phyloP scores from a whole-genome alignment of 2,113 vertebrate species.

The Brachyhypopomus occidentalis region DNA sequence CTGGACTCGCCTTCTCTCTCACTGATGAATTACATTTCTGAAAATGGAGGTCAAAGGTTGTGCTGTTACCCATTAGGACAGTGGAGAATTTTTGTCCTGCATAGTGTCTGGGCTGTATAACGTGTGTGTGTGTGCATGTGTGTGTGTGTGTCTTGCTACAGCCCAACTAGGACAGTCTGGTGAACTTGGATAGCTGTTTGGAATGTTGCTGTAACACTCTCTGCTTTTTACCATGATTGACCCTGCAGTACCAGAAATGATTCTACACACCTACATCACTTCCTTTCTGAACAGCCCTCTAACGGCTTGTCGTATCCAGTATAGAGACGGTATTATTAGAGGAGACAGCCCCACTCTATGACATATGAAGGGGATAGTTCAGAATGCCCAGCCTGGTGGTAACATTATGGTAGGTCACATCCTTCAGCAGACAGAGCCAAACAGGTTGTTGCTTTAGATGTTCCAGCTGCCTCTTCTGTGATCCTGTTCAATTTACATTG shows the following conservation, averaged over 20 bases:
- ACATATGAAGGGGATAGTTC: too few species aligned
- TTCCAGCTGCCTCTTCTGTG: too few species aligned
- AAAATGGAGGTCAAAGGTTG: conserved; percentile 30
- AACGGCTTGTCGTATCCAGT: too few species aligned
- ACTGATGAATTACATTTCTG: conserved; percentile 4
- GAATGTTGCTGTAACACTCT: background rate
- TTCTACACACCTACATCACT: background rate
- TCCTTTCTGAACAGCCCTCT: background rate
- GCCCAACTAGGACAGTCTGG: conserved; percentile 46
- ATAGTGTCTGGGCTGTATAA: conserved; percentile 17
- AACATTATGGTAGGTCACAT: too few species aligned
- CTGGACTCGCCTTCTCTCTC: background rate
- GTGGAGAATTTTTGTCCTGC: conserved; percentile 40
- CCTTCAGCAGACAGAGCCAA: too few species aligned
- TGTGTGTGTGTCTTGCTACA: conserved; percentile 13
- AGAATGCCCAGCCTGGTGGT: too few species aligned
- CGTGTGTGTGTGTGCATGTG: conserved; percentile 31
- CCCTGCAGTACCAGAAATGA: background rate
- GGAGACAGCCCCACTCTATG: too few species aligned
- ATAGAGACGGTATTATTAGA: too few species aligned
- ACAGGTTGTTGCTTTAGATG: too few species aligned
- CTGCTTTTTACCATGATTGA: background rate
- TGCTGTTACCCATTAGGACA: conserved; percentile 25
- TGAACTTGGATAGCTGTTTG: conserved; percentile 15
- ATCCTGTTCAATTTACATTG: too few species aligned